Evolutionary conservation across 2,888 invertebrate genomes (phyloP).

Genomic region (Epsilonema sp.): DNA sequence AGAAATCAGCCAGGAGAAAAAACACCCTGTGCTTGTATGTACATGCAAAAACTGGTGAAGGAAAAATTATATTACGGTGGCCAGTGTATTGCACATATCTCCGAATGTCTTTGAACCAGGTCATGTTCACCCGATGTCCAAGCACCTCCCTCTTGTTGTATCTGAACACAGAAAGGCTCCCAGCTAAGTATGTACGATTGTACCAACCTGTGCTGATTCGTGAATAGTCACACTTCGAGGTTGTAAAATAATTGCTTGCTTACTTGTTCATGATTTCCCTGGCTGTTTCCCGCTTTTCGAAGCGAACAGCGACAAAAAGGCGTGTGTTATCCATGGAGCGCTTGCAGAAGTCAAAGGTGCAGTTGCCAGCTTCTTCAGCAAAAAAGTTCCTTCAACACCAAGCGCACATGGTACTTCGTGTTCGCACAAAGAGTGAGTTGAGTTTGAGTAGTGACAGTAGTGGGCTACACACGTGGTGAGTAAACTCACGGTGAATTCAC

Average conservation of each 20-base stretch:
- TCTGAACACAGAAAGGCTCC: too few relatives aligned
- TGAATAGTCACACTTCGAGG: too few relatives aligned
- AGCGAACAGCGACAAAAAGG: constrained; percentile 8
- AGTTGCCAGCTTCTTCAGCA: constrained; percentile 6
- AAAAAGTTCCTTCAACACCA: constrained; percentile 9
- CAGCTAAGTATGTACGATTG: too few relatives aligned
- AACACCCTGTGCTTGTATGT: too few relatives aligned
- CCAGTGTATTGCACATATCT: background rate
- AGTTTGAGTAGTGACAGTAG: too few relatives aligned
- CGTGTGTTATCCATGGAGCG: constrained; percentile 2
- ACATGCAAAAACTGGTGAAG: too few relatives aligned
- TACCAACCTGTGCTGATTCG: too few relatives aligned
- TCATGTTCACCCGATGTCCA: background rate
- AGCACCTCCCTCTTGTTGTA: background rate
- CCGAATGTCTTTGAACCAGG: background rate
- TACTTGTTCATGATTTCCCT: constrained; percentile 7
- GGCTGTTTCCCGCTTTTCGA: constrained; percentile 9
- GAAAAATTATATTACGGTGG: too few relatives aligned
- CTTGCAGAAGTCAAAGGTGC: constrained; percentile 10
- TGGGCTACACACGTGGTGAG: too few relatives aligned
- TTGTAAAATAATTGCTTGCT: too few relatives aligned
- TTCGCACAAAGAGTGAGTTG: background rate
- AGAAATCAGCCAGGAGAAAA: too few relatives aligned
- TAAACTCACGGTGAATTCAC: too few relatives aligned
- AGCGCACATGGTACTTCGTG: background rate